phyloP scores from a whole-genome alignment of 37 sponge, comb jelly and placozoan genomes.

The Chondrilla cf. caribensis region DNA sequence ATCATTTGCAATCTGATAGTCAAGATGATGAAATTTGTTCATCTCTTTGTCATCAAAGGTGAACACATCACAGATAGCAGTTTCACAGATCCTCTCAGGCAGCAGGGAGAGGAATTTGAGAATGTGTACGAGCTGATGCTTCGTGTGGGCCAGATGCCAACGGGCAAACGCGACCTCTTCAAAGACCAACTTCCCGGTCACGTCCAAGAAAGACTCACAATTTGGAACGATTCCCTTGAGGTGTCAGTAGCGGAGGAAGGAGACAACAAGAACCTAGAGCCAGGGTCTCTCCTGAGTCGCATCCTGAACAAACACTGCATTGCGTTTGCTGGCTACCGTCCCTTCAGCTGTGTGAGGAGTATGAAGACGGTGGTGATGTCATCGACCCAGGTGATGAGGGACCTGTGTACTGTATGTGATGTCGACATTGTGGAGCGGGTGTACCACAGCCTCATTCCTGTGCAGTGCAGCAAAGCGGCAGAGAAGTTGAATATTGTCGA shows the following conservation, averaged over 20 bases:
- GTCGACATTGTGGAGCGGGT: not conserved
- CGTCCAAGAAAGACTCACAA: constrained; percentile 31
- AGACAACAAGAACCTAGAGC: constrained; percentile 11
- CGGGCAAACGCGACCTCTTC: constrained; percentile 9
- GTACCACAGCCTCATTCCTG: not conserved
- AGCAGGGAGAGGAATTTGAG: not conserved
- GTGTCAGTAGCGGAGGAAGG: not conserved
- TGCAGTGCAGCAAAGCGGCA: constrained; percentile 4
- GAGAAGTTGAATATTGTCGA: constrained; percentile 13
- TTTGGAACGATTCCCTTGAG: constrained; percentile 32
- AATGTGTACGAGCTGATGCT: constrained; percentile 3
- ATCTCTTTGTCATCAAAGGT: constrained; percentile 4
- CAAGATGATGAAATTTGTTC: not conserved
- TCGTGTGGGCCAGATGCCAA: not conserved
- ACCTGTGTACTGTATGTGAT: constrained; percentile 12
- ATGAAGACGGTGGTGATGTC: constrained; percentile 55
- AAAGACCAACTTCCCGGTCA: constrained; percentile 26
- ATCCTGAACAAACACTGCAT: constrained; percentile 39
- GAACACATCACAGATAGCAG: not conserved
- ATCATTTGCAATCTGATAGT: not conserved
- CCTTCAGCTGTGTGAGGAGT: constrained; percentile 46
- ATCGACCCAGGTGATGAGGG: not conserved
- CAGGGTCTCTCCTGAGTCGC: constrained; percentile 13
- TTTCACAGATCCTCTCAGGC: not conserved
- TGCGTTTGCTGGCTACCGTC: constrained; percentile 47